Evolutionary conservation across 2,113 vertebrate species (phyloP), one percentile per base, ranked within the genome.

Genomic region (Lota lota): DNA sequence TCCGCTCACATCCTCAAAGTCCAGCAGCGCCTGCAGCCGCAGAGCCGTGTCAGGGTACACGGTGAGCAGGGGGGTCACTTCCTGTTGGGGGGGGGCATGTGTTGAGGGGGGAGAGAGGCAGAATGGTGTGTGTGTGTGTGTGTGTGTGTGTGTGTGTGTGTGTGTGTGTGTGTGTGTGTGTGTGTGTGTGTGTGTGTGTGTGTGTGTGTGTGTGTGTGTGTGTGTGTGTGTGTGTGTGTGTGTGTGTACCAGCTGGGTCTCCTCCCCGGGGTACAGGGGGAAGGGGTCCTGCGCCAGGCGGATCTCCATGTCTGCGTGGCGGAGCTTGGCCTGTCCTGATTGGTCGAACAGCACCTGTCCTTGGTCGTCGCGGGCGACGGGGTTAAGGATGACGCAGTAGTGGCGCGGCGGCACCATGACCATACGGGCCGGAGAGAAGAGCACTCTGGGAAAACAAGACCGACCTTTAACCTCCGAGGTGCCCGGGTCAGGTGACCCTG

Each of bases 281-380:
- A 95, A 95, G 2, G 95, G 95, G 4, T 96, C 94, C 87, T 93
- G 93, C 61, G 91, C 80, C 72, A 96, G 90, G 0, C 94, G 92
- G 87, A 97, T 95, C 86, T 97, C 95, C 77, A 92, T 90, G 88
- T 96, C 95, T 0, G 93, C 95, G 0, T 96, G 95, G 0, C 93
- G 86, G 2, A 97, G 94, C 19, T 94, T 94, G 17, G 91, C 94
- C 79, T 97, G 95, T 2, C 95, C 95, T 0, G 88, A 76, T 1
- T 65, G 81, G 65, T 96, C 94, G 0, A 94, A 87, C n/a, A 88
- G 86, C n/a, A 92, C 88, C 0, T 33, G 15, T 0, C 53, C 75
- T 4, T 90, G 62, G 0, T 84, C 77, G 0, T 93, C 91, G 0
- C 92, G 88, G 54, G 74, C 67, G 0, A 94, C 93, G 0, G 95